These are phyloP conservation scores for Acanthopleura granulata DNA, from an alignment of 2,888 invertebrate species.

Conservation along the genomic window DNA sequence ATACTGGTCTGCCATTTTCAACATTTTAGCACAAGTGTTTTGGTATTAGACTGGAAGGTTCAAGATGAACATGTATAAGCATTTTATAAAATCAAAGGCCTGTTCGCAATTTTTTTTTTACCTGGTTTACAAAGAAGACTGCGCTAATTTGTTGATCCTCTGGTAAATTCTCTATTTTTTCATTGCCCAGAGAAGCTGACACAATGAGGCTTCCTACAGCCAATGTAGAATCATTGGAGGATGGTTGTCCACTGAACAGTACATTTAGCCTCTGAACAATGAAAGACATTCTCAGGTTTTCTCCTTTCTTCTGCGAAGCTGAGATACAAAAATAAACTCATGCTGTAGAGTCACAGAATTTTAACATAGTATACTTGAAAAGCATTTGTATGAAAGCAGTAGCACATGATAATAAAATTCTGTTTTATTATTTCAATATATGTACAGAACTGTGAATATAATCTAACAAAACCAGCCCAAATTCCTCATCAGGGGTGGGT, in stretches of 20 bases:
- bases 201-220: conserved; percentile 51
- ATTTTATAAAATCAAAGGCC: too few relatives aligned
- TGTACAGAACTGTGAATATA: too few relatives aligned
- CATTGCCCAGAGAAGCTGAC: conserved; percentile 53
- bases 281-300: conserved; percentile 6
- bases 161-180: conserved; percentile 38
- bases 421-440: too few relatives aligned
- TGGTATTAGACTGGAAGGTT: too few relatives aligned
- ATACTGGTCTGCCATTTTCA: too few relatives aligned
- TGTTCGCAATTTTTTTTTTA: conserved; percentile 23
- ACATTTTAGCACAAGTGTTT: too few relatives aligned
- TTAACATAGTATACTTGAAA: too few relatives aligned
- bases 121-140: conserved; percentile 51
- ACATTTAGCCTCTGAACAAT: background rate
- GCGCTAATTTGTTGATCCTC: conserved; percentile 46
- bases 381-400: too few relatives aligned
- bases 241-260: background rate
- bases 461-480: too few relatives aligned
- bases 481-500: too few relatives aligned
- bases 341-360: background rate
- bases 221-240: background rate
- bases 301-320: background rate
- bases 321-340: background rate
- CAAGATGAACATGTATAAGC: too few relatives aligned
- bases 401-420: too few relatives aligned